phyloP scores from a whole-genome alignment of 1,140 invertebrate species.

The Melanaphis sacchari region DNA sequence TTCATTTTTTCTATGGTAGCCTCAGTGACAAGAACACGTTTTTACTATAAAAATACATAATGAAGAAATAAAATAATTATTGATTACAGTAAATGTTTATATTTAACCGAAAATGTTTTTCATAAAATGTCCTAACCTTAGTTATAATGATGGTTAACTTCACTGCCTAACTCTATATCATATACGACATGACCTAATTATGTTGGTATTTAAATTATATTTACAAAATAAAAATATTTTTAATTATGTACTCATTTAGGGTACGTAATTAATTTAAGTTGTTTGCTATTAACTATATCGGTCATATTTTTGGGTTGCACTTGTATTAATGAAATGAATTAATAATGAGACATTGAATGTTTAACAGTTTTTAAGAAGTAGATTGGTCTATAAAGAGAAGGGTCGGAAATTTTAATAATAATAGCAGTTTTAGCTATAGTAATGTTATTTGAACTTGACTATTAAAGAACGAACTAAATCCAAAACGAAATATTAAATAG shows the following conservation, averaged over 20 bases:
- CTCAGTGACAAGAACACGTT: not conserved
- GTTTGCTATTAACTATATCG: not conserved
- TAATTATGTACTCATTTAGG: not conserved
- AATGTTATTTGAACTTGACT: not conserved
- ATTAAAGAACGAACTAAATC: not conserved
- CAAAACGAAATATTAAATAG: not conserved
- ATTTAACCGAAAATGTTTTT: not conserved
- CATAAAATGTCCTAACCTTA: not conserved
- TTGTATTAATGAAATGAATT: slow-evolving; percentile 12
- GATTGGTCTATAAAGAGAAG: not conserved
- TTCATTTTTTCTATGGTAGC: not conserved
- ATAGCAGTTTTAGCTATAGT: not conserved
- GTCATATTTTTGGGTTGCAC: not conserved
- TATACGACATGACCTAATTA: not conserved
- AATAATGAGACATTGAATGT: not conserved
- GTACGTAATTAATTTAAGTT: not conserved
- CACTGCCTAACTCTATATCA: not conserved
- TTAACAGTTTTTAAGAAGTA: not conserved
- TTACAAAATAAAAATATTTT: not conserved
- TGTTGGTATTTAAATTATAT: not conserved
- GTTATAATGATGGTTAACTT: not conserved
- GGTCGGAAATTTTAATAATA: not conserved
- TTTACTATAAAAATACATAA: not conserved
- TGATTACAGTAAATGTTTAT: not conserved
- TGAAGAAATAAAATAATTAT: not conserved